Base-by-base conservation (phyloP, 2,113 vertebrate genomes). In the Rhabdornis inornatus region DNA sequence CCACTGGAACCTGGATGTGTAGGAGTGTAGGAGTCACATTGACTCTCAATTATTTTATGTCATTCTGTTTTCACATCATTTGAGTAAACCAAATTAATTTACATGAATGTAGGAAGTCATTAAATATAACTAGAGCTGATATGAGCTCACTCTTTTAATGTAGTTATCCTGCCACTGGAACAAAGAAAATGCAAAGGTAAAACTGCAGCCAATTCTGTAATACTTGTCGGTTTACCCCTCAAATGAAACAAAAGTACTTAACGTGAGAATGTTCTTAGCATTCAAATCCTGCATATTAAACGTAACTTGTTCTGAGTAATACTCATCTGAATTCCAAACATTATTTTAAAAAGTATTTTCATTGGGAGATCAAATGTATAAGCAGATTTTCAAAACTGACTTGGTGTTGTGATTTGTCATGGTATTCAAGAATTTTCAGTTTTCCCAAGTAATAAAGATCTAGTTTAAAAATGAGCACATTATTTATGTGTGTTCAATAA, bases 211-310 rank as follows among this genome's bases (percentile, higher is more conserved):
- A 83, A 47, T 77, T 90, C 70, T 83, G 24, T 70, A 84, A 53
- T 74, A 83, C 25, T 83, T 92, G 78, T 92, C 94, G 74, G 14
- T 92, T 96, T 88, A 81, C 63, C 69, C 35, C 35, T 61, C 18
- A 6, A 97, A 94, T 93, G 52, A 95, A 97, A 95, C 96, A 89
- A 95, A 97, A 76, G 70, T 91, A 72, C 56, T 71, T 93, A 90
- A 75, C 0, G 6, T 82, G 50, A 2, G 84, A 97, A 95, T 91
- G 66, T 21, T 77, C 89, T 95, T 95, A 91, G 57, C 14, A 24
- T 96, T 97, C 75, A 96, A 95, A 96, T 96, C 45, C 45, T 95
- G 44, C 47, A 37, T 94, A 89, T 92, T 95, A 95, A 97, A 95
- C 82, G 16, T 60, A 83, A 22, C 24, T 94, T 95, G 72, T 59